Percentiles rank a stretch among this genome's conserved stretches.
These are phyloP conservation scores for Drosophila pallidifrons DNA, from an alignment of 1,140 invertebrate species.

Conservation along the genomic window DNA sequence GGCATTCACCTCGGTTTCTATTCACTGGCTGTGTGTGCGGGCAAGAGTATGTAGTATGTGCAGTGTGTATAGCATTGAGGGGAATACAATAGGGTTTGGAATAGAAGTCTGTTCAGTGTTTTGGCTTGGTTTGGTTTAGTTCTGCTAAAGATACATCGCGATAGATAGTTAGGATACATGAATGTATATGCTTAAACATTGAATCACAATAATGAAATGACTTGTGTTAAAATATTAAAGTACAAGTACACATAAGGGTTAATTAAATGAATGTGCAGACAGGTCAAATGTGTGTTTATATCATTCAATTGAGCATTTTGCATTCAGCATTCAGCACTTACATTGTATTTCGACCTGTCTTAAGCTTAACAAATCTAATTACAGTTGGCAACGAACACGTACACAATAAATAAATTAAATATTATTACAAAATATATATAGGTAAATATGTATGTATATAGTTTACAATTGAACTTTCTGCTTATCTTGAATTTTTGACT, in stretches of 20 bases:
- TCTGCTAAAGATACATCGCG: slow-evolving; percentile 27
- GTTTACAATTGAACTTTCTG: slow-evolving; percentile 64
- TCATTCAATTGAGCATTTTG: not conserved
- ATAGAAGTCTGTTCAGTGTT: slow-evolving; percentile 18
- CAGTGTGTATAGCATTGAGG: not conserved
- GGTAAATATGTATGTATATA: slow-evolving; percentile 42
- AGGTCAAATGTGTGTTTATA: slow-evolving; percentile 19
- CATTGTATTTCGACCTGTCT: slow-evolving; percentile 22
- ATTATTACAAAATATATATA: slow-evolving; percentile 51
- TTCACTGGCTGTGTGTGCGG: not conserved
- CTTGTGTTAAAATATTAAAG: slow-evolving; percentile 61
- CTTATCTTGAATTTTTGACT: slow-evolving; percentile 42
- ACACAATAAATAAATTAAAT: slow-evolving; percentile 54
- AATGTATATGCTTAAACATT: slow-evolving; percentile 43
- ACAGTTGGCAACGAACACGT: slow-evolving; percentile 43
- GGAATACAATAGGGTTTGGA: slow-evolving; percentile 2
- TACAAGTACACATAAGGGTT: slow-evolving; percentile 37
- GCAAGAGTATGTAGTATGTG: not conserved
- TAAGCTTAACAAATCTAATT: slow-evolving; percentile 44
- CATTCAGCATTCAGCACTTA: not conserved
- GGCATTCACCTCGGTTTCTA: slow-evolving; percentile 16
- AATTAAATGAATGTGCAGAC: slow-evolving; percentile 29
- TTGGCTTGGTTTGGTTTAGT: slow-evolving; percentile 15
- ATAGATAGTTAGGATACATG: slow-evolving; percentile 27
- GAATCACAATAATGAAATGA: slow-evolving; percentile 76